These are phyloP conservation scores for Choristoneura fumiferana DNA, from an alignment of 1,140 invertebrate species.

Conservation along the genomic window DNA sequence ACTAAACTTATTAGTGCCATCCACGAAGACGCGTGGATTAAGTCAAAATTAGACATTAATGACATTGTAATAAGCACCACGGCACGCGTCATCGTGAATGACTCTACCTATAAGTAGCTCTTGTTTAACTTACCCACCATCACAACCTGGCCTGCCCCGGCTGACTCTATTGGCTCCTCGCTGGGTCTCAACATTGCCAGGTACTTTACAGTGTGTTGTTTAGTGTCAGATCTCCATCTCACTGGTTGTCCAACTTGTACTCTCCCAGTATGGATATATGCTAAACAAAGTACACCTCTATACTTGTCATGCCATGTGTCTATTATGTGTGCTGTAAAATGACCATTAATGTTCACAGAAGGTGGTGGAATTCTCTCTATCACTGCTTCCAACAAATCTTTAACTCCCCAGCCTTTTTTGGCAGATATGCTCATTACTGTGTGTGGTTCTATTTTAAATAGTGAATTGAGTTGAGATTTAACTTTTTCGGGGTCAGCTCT, in stretches of 20 bases:
- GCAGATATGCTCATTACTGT: slow-evolving; percentile 88
- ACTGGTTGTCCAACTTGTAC: slow-evolving; percentile 82
- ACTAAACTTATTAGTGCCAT: too few relatives aligned
- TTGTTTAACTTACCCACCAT: slow-evolving; percentile 63
- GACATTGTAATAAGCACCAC: too few relatives aligned
- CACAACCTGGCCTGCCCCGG: slow-evolving; percentile 82
- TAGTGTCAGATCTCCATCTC: slow-evolving; percentile 81
- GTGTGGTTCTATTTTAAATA: slow-evolving; percentile 90
- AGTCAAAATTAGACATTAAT: too few relatives aligned
- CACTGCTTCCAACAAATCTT: slow-evolving; percentile 86
- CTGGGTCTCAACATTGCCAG: slow-evolving; percentile 90
- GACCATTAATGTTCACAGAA: slow-evolving; percentile 76
- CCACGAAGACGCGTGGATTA: too few relatives aligned
- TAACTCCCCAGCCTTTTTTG: slow-evolving; percentile 91
- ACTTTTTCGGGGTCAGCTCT: slow-evolving; percentile 92
- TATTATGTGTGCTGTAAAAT: slow-evolving; percentile 91
- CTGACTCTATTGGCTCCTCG: slow-evolving; percentile 82
- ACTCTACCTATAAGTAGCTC: too few relatives aligned
- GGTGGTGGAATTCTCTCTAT: slow-evolving; percentile 90
- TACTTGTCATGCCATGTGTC: slow-evolving; percentile 97
- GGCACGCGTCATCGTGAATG: too few relatives aligned
- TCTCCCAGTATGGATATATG: slow-evolving; percentile 88
- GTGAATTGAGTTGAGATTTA: slow-evolving; percentile 86
- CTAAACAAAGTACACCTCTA: slow-evolving; percentile 89
- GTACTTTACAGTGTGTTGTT: slow-evolving; percentile 89